Conservation (phyloP, 2,797 vertebrate species). For the Microctenopoma lineatum region DNA sequence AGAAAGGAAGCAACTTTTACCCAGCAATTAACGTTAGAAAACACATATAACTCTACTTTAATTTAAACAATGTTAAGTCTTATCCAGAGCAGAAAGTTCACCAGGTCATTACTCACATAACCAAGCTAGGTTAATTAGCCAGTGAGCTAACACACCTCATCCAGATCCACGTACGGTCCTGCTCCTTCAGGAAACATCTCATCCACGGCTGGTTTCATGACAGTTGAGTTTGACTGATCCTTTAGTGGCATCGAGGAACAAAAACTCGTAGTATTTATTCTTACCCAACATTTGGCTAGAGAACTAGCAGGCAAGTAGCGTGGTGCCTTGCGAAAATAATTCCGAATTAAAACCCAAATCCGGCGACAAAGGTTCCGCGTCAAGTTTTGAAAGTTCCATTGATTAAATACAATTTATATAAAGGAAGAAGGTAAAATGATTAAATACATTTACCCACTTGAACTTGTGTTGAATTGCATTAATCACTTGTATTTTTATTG, state of each 20-base stretch:
- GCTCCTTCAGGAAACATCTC: constrained; percentile 96
- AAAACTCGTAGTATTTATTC: neutral
- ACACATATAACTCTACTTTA: too few relatives aligned
- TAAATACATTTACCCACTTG: neutral
- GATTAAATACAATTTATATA: too few relatives aligned
- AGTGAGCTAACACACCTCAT: constrained; percentile 82
- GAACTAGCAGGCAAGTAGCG: neutral
- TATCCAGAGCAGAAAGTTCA: neutral
- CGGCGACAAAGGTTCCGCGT: neutral
- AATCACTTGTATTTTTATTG: too few relatives aligned
- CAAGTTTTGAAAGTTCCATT: too few relatives aligned
- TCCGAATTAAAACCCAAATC: neutral
- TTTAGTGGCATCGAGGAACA: constrained; percentile 61
- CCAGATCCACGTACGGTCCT: constrained; percentile 91
- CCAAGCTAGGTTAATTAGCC: neutral
- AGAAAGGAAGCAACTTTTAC: too few relatives aligned
- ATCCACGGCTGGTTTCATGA: constrained; percentile 93
- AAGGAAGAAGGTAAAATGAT: neutral
- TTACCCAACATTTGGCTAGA: neutral
- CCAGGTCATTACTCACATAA: neutral
- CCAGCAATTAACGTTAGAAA: too few relatives aligned
- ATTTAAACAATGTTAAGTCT: too few relatives aligned
- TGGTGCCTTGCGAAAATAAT: neutral
- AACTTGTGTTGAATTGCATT: too few relatives aligned
- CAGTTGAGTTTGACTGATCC: constrained; percentile 57